phyloP scores from a whole-genome alignment of 1,140 invertebrate species.

The Pseudobourletiella spinata region DNA sequence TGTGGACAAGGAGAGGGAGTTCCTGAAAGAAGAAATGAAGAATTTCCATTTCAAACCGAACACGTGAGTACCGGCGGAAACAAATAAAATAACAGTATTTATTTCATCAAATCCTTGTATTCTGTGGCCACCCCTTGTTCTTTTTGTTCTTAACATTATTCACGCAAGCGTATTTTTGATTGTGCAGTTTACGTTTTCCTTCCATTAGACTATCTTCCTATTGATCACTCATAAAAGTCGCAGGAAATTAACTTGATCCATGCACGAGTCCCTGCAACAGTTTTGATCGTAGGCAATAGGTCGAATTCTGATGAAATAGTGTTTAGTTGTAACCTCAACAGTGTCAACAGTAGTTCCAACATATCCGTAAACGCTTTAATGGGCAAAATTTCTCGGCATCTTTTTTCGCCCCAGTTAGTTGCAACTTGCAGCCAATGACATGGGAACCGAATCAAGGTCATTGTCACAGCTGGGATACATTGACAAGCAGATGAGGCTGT shows the following conservation, averaged over 20 bases:
- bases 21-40: slow-evolving; percentile 13
- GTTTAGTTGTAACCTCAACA: too few species aligned
- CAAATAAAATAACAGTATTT: too few species aligned
- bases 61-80: not conserved
- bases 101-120: too few species aligned
- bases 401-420: not conserved
- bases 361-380: not conserved
- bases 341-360: not conserved
- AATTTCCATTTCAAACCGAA: slow-evolving; percentile 6
- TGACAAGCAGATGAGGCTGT: too few species aligned
- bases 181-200: not conserved
- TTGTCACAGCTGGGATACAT: not conserved
- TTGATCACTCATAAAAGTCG: too few species aligned
- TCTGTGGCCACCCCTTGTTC: too few species aligned
- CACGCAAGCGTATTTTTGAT: too few species aligned
- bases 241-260: too few species aligned
- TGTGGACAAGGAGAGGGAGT: slow-evolving; percentile 16
- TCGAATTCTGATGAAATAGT: too few species aligned
- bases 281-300: too few species aligned
- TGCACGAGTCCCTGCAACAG: too few species aligned
- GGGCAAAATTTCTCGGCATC: not conserved
- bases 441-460: not conserved
- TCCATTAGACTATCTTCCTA: not conserved
- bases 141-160: too few species aligned
- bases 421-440: not conserved